Evolutionary conservation across 92 coral and sea anemone genomes (phyloP), one percentile per base, ranked within the genome.

Genomic region (Pocillopora grandis): DNA sequence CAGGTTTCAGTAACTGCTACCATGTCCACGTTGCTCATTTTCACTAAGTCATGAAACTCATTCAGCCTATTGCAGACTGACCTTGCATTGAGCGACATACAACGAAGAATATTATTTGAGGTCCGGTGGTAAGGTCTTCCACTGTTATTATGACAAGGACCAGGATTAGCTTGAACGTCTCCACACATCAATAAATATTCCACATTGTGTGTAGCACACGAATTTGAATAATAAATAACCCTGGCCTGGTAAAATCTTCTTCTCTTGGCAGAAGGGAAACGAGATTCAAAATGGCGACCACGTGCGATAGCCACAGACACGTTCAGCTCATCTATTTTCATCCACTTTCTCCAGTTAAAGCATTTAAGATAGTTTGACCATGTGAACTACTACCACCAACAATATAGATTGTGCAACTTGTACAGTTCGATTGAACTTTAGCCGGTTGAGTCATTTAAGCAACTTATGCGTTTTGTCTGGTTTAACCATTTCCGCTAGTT

Each of bases 31-130:
- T 23, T 23, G 27, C 58, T 82, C 57, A 73, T 72, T 74, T 83
- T 83, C 58, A 83, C 87, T 60, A 56, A 33, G 62, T 83, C 80
- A 64, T 83, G 75, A 62, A 83, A 73, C 87, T 83, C 87, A 60
- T 73, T 71, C 78, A 69, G 86, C 77, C 71, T 81, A 71, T 81
- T 81, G 77, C 78, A 81, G 77, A 81, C 71, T 81, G 86, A 71
- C 84, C 84, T 11, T 80, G 84, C 84, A 49, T 80, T 80, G 65
- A 66, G 76, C 48, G 84, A 64, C 84, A 66, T 80, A 37, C 84
- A 80, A 80, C 84, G 12, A 23, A 23, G 27, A 23, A 23, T 23
- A 23, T 23, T 23, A 0, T 23, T 23, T 23, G 27, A 23, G 27
- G 84, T 80, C 75, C 73, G 36, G 84, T 66, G 75, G 84, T 63